Evolutionary conservation across 2,888 invertebrate genomes (phyloP).

Genomic region (Teleiodes luculella): DNA sequence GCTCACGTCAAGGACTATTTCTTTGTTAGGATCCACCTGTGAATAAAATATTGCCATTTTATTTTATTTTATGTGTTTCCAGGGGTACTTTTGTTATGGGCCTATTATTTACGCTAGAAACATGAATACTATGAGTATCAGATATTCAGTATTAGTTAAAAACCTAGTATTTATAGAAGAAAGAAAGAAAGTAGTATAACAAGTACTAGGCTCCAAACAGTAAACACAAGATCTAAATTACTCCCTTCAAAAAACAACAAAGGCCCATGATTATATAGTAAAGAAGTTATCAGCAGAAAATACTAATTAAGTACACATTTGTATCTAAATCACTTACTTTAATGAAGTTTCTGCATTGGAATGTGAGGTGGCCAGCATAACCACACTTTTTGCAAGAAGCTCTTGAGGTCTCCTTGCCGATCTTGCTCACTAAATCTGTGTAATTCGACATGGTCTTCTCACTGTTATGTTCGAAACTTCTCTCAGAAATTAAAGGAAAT

Average conservation of each 20-base stretch:
- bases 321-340: constrained; percentile 75
- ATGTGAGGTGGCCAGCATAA: constrained; percentile 96
- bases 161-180: too few relatives aligned
- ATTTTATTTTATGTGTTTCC: too few relatives aligned
- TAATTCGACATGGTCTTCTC: constrained; percentile 53
- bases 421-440: constrained; percentile 60
- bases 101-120: too few relatives aligned
- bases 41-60: too few relatives aligned
- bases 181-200: too few relatives aligned
- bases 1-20: constrained; percentile 94
- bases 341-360: constrained; percentile 96
- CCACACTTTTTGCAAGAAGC: constrained; percentile 97
- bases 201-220: too few relatives aligned
- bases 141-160: too few relatives aligned
- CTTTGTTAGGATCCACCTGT: constrained; percentile 93
- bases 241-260: too few relatives aligned
- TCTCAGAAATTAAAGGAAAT: constrained; percentile 21
- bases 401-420: constrained; percentile 85
- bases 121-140: too few relatives aligned
- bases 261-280: too few relatives aligned
- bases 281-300: neutral
- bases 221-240: too few relatives aligned
- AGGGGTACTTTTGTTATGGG: too few relatives aligned
- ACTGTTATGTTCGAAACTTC: constrained; percentile 1
- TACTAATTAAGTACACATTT: neutral